These are phyloP conservation scores for Hyperoplus immaculatus DNA, from an alignment of 2,797 vertebrate genomes.

Conservation along the genomic window DNA sequence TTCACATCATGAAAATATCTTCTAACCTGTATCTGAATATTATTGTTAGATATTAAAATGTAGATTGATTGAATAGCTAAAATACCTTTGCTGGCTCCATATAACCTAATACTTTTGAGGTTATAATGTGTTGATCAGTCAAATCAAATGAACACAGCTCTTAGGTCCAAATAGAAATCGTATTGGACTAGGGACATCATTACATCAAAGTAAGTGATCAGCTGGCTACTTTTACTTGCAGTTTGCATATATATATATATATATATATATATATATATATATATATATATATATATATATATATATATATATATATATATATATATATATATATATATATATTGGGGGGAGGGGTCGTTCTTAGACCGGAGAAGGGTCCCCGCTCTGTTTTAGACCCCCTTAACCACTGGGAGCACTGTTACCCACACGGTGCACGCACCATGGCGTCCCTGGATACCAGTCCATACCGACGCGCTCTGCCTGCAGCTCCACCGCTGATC, in stretches of 20 bases:
- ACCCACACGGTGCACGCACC: constrained; percentile 41
- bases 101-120: too few relatives aligned
- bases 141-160: not conserved
- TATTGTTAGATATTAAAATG: not conserved
- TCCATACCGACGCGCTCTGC: constrained; percentile 36
- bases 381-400: constrained; percentile 8
- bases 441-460: constrained; percentile 81
- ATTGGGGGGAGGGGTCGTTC: not conserved
- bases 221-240: not conserved
- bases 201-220: not conserved
- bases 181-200: not conserved
- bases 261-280: too few relatives aligned
- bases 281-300: too few relatives aligned
- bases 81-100: not conserved
- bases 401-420: constrained; percentile 70
- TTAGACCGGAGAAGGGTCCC: not conserved
- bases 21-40: not conserved
- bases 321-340: too few relatives aligned
- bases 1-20: not conserved
- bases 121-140: not conserved
- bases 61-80: not conserved
- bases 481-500: constrained; percentile 1
- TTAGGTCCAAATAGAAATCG: not conserved
- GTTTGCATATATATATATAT: not conserved
- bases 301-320: too few relatives aligned